A percentile compares a stretch with the other conserved stretches of the same genome.
phyloP scores from a whole-genome alignment of 2,888 invertebrate species.

The Apotomis betuletana region DNA sequence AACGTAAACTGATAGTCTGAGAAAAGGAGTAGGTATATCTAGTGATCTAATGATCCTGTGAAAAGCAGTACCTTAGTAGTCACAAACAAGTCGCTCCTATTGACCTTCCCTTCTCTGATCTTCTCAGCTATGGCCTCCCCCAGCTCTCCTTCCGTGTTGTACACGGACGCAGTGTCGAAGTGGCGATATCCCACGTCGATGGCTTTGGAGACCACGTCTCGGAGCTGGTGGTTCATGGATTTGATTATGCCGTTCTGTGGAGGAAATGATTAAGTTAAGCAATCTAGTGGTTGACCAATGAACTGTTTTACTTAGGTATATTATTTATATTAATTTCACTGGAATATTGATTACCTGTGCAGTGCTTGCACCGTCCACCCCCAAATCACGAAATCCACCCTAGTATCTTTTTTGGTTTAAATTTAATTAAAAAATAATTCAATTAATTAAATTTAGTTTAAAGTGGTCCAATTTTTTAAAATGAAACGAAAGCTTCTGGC shows the following conservation, averaged over 20 bases:
- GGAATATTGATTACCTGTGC: too few species aligned
- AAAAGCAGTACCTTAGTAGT: slow-evolving; percentile 77
- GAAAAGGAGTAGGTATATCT: background rate
- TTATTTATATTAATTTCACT: too few species aligned
- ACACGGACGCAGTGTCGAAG: slow-evolving; percentile 81
- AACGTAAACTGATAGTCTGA: too few species aligned
- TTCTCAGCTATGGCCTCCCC: slow-evolving; percentile 74
- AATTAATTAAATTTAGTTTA: too few species aligned
- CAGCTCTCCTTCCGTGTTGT: slow-evolving; percentile 75
- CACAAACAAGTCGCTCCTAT: slow-evolving; percentile 78
- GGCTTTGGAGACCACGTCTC: slow-evolving; percentile 68
- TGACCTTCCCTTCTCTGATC: slow-evolving; percentile 68
- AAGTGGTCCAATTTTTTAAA: too few species aligned
- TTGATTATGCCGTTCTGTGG: slow-evolving; percentile 40
- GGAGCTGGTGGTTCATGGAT: slow-evolving; percentile 53
- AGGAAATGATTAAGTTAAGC: background rate
- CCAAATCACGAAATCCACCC: too few species aligned
- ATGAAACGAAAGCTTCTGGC: too few species aligned
- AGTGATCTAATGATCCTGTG: background rate
- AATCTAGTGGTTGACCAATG: background rate
- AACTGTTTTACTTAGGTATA: too few species aligned
- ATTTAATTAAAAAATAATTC: too few species aligned
- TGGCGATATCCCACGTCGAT: slow-evolving; percentile 80
- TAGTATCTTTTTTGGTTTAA: too few species aligned
- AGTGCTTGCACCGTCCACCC: too few species aligned